Conservation (phyloP, 2,113 vertebrate species). For the Pao palembangensis region DNA sequence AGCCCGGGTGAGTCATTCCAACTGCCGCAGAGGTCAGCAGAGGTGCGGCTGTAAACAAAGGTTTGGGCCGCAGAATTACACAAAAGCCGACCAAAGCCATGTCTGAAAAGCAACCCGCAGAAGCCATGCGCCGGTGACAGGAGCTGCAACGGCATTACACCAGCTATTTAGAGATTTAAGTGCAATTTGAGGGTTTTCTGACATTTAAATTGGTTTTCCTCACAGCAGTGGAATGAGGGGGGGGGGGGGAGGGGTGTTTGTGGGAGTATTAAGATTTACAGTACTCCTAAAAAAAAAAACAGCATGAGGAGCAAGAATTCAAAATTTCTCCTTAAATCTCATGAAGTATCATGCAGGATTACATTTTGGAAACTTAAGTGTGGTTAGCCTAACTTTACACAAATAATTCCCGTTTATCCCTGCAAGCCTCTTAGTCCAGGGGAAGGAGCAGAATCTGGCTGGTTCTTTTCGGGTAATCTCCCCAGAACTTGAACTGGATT, state of each 20-base stretch:
- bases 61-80: no score
- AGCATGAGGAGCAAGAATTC: constrained; percentile 14
- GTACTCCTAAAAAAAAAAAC: constrained; percentile 23
- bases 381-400: constrained; percentile 45
- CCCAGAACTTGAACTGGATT: constrained; percentile 4
- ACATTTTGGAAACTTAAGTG: constrained; percentile 30
- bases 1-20: neutral
- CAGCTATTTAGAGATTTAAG: constrained; percentile 49
- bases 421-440: constrained; percentile 36
- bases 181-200: constrained; percentile 43
- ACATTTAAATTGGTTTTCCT: constrained; percentile 23
- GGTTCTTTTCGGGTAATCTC: neutral
- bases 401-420: constrained; percentile 47
- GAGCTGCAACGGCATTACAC: constrained; percentile 16
- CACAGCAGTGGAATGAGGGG: neutral
- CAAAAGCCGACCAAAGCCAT: no score
- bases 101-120: neutral
- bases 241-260: constrained; percentile 23
- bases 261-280: constrained; percentile 38
- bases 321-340: constrained; percentile 20
- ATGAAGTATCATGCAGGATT: constrained; percentile 12
- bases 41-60: constrained; percentile 13
- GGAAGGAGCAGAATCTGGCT: constrained; percentile 9
- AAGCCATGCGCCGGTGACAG: neutral
- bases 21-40: neutral